These are phyloP conservation scores for Amphiura filiformis DNA, from an alignment of 35 echinoderm and acorn worm species.

Conservation along the genomic window DNA sequence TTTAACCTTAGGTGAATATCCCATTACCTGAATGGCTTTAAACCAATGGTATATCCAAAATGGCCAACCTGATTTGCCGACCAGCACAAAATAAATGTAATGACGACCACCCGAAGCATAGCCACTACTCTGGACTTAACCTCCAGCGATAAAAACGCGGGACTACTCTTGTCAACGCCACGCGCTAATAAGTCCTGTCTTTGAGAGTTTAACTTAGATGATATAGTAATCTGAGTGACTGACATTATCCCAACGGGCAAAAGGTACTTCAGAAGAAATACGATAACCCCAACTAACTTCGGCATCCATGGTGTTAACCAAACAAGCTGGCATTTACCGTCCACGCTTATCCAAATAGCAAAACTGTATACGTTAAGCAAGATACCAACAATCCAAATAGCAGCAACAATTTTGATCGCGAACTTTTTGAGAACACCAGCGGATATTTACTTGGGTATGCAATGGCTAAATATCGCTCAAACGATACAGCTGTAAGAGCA, in stretches of 20 bases:
- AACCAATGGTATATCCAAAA: not conserved
- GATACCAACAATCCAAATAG: constrained; percentile 4
- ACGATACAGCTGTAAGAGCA: not conserved
- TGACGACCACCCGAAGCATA: constrained; percentile 63
- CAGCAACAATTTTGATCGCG: constrained; percentile 1
- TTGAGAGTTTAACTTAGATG: constrained; percentile 29
- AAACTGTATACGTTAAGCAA: constrained; percentile 27
- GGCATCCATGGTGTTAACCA: constrained; percentile 15
- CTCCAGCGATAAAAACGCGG: constrained; percentile 44
- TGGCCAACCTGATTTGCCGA: constrained; percentile 43
- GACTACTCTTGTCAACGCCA: constrained; percentile 9
- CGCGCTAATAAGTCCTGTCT: not conserved
- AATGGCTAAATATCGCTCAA: constrained; percentile 61
- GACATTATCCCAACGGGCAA: constrained; percentile 52
- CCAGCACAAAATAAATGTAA: constrained; percentile 80
- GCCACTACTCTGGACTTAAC: constrained; percentile 32
- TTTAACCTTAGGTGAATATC: too few relatives aligned
- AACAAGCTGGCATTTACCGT: not conserved
- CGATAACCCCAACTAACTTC: constrained; percentile 26
- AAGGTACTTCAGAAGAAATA: constrained; percentile 51
- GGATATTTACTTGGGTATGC: constrained; percentile 40
- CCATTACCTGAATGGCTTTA: not conserved
- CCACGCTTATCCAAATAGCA: not conserved
- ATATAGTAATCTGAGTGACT: constrained; percentile 22
- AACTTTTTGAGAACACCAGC: constrained; percentile 30